phyloP scores from a whole-genome alignment of 1,140 invertebrate species.

The Achatina immaculata region DNA sequence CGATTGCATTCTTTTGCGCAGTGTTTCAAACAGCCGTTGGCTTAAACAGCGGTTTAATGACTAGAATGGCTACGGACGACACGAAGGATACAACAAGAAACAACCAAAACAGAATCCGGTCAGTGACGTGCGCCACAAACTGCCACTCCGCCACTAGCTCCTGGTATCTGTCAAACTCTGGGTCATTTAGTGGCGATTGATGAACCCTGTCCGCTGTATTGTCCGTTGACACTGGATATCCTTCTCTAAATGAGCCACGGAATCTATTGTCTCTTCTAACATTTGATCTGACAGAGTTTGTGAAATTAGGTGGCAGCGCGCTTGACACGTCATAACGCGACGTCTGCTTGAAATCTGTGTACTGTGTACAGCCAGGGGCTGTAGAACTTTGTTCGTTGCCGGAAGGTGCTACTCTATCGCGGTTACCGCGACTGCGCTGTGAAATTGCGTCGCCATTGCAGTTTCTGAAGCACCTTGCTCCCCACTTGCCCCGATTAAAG shows the following conservation, averaged over 20 bases:
- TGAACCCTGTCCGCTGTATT: background rate
- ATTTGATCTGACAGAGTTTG: constrained; percentile 1
- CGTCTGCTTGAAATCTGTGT: background rate
- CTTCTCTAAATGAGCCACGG: constrained; percentile 15
- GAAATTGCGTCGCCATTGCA: constrained; percentile 14
- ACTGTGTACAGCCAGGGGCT: constrained; percentile 3
- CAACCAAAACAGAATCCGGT: constrained; percentile 95
- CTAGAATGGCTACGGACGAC: constrained; percentile 92
- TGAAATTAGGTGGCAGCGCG: background rate
- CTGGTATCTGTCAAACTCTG: constrained; percentile 28
- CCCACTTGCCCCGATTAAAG: background rate
- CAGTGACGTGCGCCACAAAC: constrained; percentile 99
- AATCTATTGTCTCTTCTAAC: constrained; percentile 17
- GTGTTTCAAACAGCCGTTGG: constrained; percentile 26
- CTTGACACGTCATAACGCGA: background rate
- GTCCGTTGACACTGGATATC: background rate
- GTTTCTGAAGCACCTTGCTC: background rate
- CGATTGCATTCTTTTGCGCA: too few relatives aligned
- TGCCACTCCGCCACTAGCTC: constrained; percentile 87
- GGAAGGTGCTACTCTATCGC: constrained; percentile 14
- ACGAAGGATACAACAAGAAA: constrained; percentile 97
- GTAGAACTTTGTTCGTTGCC: background rate
- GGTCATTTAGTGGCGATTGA: background rate
- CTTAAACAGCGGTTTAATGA: constrained; percentile 86
- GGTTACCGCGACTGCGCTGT: constrained; percentile 2